A percentile compares a stretch with the other conserved stretches of the same genome.
Conservation (phyloP, 1,140 invertebrate species). For the Brachionus calyciflorus region DNA sequence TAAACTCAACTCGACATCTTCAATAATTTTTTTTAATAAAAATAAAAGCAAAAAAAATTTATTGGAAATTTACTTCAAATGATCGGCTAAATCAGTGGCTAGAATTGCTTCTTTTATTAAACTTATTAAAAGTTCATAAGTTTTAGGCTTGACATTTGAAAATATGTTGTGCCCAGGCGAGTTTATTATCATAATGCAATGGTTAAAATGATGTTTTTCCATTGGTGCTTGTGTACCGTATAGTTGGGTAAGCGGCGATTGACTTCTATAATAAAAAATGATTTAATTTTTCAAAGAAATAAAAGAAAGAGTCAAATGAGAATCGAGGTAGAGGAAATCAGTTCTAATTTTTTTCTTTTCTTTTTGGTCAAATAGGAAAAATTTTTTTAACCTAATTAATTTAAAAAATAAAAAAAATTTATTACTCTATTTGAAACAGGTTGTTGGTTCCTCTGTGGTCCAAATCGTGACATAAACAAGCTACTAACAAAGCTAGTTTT, state of each 20-base stretch:
- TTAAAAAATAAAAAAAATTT: neutral
- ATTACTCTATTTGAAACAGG: slow-evolving; percentile 29
- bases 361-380: too few species aligned
- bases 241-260: neutral
- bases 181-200: slow-evolving; percentile 94
- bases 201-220: slow-evolving; percentile 96
- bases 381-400: neutral
- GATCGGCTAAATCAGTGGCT: slow-evolving; percentile 89
- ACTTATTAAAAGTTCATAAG: neutral
- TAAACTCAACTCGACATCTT: slow-evolving; percentile 74
- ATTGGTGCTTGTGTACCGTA: slow-evolving; percentile 86
- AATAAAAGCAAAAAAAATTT: neutral
- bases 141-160: slow-evolving; percentile 6
- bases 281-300: neutral
- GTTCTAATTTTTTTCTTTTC: too few species aligned
- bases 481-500: slow-evolving; percentile 54
- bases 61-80: slow-evolving; percentile 67
- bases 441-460: slow-evolving; percentile 59
- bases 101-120: slow-evolving; percentile 83
- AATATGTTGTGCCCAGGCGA: slow-evolving; percentile 61
- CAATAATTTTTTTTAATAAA: neutral
- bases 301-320: too few species aligned
- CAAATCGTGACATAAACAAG: slow-evolving; percentile 60
- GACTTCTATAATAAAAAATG: neutral
- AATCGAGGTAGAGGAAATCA: too few species aligned